Conservation (phyloP, 2,113 vertebrate genomes). For the Lasiurus cinereus region DNA sequence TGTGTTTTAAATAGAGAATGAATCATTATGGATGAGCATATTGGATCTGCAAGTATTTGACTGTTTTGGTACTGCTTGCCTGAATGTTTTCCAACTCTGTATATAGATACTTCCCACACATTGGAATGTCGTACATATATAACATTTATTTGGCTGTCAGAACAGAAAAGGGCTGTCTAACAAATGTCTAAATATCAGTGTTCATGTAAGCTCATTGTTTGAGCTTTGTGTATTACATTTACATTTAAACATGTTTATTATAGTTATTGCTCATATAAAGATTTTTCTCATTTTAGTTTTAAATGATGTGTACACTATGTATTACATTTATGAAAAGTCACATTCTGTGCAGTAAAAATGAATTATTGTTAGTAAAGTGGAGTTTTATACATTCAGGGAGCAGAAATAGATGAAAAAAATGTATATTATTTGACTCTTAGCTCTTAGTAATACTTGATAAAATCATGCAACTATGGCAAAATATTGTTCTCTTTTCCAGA, state of each 20-base stretch:
- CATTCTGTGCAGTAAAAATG: slow-evolving; percentile 71
- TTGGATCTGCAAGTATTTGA: slow-evolving; percentile 75
- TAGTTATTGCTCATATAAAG: slow-evolving; percentile 73
- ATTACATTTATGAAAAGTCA: slow-evolving; percentile 68
- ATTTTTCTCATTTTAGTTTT: slow-evolving; percentile 75
- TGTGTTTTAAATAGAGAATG: slow-evolving; percentile 65
- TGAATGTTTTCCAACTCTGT: slow-evolving; percentile 81
- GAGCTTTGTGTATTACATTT: slow-evolving; percentile 74
- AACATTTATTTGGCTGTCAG: slow-evolving; percentile 77
- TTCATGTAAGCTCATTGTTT: slow-evolving; percentile 76
- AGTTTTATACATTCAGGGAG: slow-evolving; percentile 57
- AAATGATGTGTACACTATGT: slow-evolving; percentile 65
- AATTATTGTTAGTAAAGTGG: slow-evolving; percentile 66
- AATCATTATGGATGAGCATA: slow-evolving; percentile 63
- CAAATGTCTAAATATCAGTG: slow-evolving; percentile 80
- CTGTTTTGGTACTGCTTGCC: slow-evolving; percentile 67
- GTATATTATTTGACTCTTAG: slow-evolving; percentile 46
- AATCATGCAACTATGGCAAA: slow-evolving; percentile 50
- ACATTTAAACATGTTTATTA: slow-evolving; percentile 80
- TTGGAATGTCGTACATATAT: slow-evolving; percentile 75
- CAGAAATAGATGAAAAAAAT: neutral
- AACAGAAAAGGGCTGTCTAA: slow-evolving; percentile 78
- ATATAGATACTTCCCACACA: slow-evolving; percentile 72
- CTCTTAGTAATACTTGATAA: slow-evolving; percentile 44
- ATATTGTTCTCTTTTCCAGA: slow-evolving; percentile 18